Evolutionary conservation across 2,888 invertebrate species (phyloP), one percentile per base, ranked within the genome.

Genomic region (Leistus spinibarbis): DNA sequence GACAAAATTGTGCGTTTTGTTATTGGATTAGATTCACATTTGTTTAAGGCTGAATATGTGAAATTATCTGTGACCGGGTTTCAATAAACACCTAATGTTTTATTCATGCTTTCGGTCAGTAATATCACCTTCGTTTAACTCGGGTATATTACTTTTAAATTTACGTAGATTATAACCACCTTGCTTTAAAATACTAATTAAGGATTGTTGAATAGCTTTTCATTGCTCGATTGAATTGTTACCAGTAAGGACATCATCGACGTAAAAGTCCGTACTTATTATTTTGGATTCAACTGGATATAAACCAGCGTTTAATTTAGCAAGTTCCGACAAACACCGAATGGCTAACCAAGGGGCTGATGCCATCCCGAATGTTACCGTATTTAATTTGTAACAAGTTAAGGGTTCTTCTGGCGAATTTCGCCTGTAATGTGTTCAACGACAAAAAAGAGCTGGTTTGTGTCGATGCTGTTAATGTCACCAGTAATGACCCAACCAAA

Each of bases 1-100:
- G 76, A 77, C 23, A 79, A 70, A 54, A 78, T 77, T 7, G 22
- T 70, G 7, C 77, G 63, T 69, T 79, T 79, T 54, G 77, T 78
- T n/a, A 23, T 23, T 16, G 9, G 54, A 27, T 23, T 3, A 9
- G 2, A 13, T 22, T n/a, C 13, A 3, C 54, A 40, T 23, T 27
- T 63, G 9, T 62, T 72, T 60, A 76, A 77, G 19, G 67, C 27
- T 23, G 78, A 78, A 53, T 60, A n/a, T n/a, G n/a, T n/a, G n/a
- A n/a, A n/a, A n/a, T n/a, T n/a, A n/a, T n/a, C n/a, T n/a, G n/a
- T n/a, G n/a, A n/a, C n/a, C n/a, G n/a, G n/a, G n/a, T n/a, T n/a
- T n/a, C n/a, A n/a, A n/a, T n/a, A n/a, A n/a, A n/a, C n/a, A n/a
- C n/a, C n/a, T n/a, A n/a, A n/a, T n/a, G n/a, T n/a, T n/a, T n/a